Conservation (phyloP, 2,113 vertebrate genomes). For the Carassius gibelio region DNA sequence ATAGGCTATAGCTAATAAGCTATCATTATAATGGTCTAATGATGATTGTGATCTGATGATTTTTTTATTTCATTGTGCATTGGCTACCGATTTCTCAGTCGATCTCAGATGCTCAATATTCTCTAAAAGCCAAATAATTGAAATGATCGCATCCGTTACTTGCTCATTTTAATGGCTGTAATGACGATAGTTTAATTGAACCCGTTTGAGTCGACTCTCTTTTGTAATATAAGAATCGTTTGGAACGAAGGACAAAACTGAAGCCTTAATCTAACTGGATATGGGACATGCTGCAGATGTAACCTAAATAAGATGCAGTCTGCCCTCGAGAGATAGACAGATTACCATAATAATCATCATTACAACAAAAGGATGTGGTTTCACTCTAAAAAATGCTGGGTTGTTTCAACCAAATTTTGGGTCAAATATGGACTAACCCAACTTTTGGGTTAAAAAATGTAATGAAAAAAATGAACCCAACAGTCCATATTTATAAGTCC, state of each 20-base stretch:
- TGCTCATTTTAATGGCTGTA: slow-evolving; percentile 40
- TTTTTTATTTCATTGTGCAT: background rate
- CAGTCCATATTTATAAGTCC: no score
- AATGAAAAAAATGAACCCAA: no score
- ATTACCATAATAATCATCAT: slow-evolving; percentile 70
- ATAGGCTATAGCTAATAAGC: no score
- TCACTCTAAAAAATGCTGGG: background rate
- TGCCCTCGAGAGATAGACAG: no score
- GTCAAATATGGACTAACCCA: no score
- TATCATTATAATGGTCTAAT: no score
- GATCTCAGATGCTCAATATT: slow-evolving; percentile 30
- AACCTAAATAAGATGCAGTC: no score
- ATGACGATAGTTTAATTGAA: slow-evolving; percentile 28
- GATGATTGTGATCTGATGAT: no score
- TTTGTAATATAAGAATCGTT: slow-evolving; percentile 18
- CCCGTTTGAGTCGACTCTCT: slow-evolving; percentile 10
- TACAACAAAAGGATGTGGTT: slow-evolving; percentile 50
- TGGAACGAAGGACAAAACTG: slow-evolving; percentile 2
- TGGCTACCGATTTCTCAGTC: slow-evolving; percentile 25
- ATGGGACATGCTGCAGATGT: background rate
- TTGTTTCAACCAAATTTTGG: no score
- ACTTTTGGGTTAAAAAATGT: no score
- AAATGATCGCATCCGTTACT: slow-evolving; percentile 55
- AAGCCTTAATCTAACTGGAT: slow-evolving; percentile 16
- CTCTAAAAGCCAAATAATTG: slow-evolving; percentile 50